Base-by-base conservation (phyloP, 2,113 vertebrate genomes). In the Bolborhynchus lineola region DNA sequence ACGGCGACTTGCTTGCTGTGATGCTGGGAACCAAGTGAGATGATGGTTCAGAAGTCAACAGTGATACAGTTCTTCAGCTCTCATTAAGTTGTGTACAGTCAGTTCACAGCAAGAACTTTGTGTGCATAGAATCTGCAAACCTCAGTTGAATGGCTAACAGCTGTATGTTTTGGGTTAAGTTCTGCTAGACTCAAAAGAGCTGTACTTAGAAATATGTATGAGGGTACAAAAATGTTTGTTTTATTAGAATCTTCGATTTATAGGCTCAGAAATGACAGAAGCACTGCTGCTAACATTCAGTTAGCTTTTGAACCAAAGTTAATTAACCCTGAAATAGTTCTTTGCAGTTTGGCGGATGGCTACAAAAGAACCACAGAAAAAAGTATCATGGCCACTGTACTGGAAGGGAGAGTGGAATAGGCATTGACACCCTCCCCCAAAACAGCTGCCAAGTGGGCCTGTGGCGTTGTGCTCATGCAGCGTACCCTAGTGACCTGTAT, bases 321-420 rank as follows among this genome's bases (percentile, higher is more conserved):
- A 76, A 79, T 75, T 91, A 93, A 80, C 52, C 49, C 62, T 62
- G 26, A 82, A 86, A 65, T 47, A 52, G 28, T 77, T 77, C 33
- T 62, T 39, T 67, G 35, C 60, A 52, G 28, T 57, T 94, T 94
- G 89, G 75, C n/a, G 63, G 37, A 62, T 31, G 62, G 33, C 82
- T 79, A 23, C 47, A 57, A 64, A 94, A 72, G 35, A 90, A 69
- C 19, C 31, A 23, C 59, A 69, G 79, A 39, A 79, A 83, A 63
- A 52, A 14, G 24, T 16, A 11, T 42, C 24, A 19, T 72, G 44
- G 41, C 82, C 44, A 19, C 37, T 62, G 0, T 37, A 18, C 3
- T 23, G 14, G n/a, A 29, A 85, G 28, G 52, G 35, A 88, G 26
- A 11, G 33, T 55, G 39, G 63, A 11, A 5, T 28, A 24, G 39